phyloP scores from a whole-genome alignment of 1,140 invertebrate species.

The Drosophila varians region DNA sequence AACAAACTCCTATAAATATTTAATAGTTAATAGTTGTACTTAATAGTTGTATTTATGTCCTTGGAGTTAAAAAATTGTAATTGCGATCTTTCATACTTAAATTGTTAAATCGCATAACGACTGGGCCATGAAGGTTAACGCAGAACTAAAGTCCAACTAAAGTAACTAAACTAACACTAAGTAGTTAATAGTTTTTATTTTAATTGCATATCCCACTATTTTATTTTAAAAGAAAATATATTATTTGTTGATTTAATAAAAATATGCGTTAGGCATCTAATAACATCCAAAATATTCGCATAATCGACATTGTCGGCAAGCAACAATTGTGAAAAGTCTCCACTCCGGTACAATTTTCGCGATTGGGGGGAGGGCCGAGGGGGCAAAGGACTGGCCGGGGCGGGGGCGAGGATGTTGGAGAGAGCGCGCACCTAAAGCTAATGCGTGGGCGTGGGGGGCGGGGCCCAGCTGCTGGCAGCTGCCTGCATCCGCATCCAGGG shows the following conservation, averaged over 20 bases:
- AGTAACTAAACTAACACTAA: no score
- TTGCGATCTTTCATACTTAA: no score
- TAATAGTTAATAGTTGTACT: no score
- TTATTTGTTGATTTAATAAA: neutral
- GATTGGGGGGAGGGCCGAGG: slow-evolving; percentile 23
- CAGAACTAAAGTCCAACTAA: no score
- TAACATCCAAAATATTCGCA: slow-evolving; percentile 10
- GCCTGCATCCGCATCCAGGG: slow-evolving; percentile 75
- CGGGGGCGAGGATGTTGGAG: slow-evolving; percentile 15
- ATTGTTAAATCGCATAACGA: no score
- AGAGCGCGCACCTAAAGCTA: slow-evolving; percentile 69
- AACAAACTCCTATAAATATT: no score
- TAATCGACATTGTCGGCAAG: slow-evolving; percentile 52
- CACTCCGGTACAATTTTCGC: slow-evolving; percentile 35
- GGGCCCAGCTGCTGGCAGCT: slow-evolving; percentile 37
- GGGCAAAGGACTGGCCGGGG: slow-evolving; percentile 4
- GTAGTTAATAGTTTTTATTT: no score
- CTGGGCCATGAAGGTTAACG: no score
- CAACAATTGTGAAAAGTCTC: slow-evolving; percentile 77
- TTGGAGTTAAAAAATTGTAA: no score
- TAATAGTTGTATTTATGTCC: no score
- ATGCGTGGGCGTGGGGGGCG: slow-evolving; percentile 65
- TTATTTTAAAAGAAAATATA: neutral
- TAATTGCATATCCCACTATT: no score
- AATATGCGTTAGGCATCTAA: neutral